Evolutionary conservation across 2,113 vertebrate genomes (phyloP).

Genomic region (Poeciliopsis turrubarensis): DNA sequence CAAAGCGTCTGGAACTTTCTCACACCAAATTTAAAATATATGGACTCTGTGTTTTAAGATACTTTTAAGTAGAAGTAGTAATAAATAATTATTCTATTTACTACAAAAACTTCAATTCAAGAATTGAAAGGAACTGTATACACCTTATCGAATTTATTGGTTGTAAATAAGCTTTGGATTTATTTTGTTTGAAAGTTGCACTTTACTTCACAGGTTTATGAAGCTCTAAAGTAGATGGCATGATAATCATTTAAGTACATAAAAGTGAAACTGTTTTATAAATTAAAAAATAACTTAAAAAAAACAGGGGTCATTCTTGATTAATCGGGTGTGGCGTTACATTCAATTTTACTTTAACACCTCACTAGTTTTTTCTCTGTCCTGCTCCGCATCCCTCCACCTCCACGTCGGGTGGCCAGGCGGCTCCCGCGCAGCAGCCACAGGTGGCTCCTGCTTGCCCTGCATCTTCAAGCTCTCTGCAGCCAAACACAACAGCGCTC

Average conservation of each 20-base stretch:
- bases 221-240: too few relatives aligned
- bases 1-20: too few relatives aligned
- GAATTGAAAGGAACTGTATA: too few relatives aligned
- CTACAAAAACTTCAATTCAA: too few relatives aligned
- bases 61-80: too few relatives aligned
- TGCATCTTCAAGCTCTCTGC: conserved; percentile 38
- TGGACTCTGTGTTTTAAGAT: too few relatives aligned
- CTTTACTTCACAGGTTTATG: too few relatives aligned
- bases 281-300: background rate
- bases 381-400: conserved; percentile 9
- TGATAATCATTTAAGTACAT: too few relatives aligned
- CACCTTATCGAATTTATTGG: background rate
- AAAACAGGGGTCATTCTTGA: background rate
- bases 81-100: too few relatives aligned
- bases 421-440: conserved; percentile 61
- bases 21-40: too few relatives aligned
- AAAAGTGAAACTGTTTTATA: too few relatives aligned
- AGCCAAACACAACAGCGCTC: conserved; percentile 80
- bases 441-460: conserved; percentile 79
- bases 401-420: conserved; percentile 22
- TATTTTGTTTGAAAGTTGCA: too few relatives aligned
- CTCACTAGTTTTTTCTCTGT: background rate
- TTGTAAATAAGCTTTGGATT: background rate
- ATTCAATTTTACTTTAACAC: conserved; percentile 3
- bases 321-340: background rate